Percentiles rank a stretch among this genome's conserved stretches.
These are phyloP conservation scores for Noctilio leporinus DNA, from an alignment of 2,113 vertebrate genomes.

Conservation along the genomic window DNA sequence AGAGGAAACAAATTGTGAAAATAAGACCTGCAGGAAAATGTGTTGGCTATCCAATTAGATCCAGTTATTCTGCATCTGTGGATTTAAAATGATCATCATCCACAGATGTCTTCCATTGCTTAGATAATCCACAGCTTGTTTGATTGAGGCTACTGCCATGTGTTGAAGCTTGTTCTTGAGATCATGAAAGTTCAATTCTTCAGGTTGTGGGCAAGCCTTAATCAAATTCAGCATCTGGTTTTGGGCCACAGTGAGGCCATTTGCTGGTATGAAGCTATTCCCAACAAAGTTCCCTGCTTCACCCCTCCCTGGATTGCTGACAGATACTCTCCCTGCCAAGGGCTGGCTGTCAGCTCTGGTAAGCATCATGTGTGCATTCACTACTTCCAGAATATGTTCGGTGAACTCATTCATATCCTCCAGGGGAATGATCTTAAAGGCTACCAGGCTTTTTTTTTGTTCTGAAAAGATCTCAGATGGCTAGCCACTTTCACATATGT, in stretches of 20 bases:
- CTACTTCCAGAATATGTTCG: constrained; percentile 91
- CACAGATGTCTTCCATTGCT: constrained; percentile 87
- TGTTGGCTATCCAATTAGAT: background rate
- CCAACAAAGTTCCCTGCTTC: constrained; percentile 70
- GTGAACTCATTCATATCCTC: constrained; percentile 98
- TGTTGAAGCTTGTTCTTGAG: constrained; percentile 75
- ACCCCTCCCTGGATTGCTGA: constrained; percentile 47
- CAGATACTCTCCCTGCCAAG: background rate
- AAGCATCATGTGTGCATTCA: constrained; percentile 90
- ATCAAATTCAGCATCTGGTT: constrained; percentile 91
- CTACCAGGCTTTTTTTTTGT: constrained; percentile 92
- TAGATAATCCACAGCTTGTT: constrained; percentile 90
- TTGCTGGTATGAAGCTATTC: constrained; percentile 76
- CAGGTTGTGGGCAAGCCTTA: constrained; percentile 82
- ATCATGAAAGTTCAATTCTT: constrained; percentile 91
- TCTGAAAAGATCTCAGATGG: constrained; percentile 95
- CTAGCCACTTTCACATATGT: constrained; percentile 95
- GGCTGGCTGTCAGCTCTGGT: constrained; percentile 75
- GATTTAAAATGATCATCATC: constrained; percentile 88
- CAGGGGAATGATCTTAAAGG: constrained; percentile 89
- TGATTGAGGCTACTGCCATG: constrained; percentile 84
- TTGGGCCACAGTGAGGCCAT: constrained; percentile 85
- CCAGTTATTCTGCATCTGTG: constrained; percentile 78
- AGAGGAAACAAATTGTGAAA: background rate
- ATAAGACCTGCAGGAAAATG: background rate